Conservation (phyloP, 2,888 invertebrate species). For the Ceramica pisi region DNA sequence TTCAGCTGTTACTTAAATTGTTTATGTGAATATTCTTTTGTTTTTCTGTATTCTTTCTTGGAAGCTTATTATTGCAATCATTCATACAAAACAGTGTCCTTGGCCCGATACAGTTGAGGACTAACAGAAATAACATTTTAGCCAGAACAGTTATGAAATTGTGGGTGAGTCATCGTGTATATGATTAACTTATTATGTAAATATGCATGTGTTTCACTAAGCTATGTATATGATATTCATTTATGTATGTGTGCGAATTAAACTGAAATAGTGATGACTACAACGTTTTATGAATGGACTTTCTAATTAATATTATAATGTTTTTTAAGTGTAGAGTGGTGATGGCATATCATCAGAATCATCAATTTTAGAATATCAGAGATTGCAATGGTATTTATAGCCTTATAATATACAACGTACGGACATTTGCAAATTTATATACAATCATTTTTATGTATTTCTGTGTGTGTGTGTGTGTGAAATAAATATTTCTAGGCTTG, state of each 20-base stretch:
- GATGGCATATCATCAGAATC: not conserved
- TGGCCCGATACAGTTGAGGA: conserved; percentile 51
- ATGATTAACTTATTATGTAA: conserved; percentile 37
- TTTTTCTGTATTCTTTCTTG: conserved; percentile 13
- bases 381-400: too few species aligned
- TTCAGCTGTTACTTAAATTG: conserved; percentile 10
- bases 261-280: not conserved
- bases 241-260: not conserved
- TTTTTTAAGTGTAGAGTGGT: not conserved
- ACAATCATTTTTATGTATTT: too few species aligned
- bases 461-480: too few species aligned
- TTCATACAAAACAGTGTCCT: conserved; percentile 44
- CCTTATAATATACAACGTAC: too few species aligned
- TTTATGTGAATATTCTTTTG: conserved; percentile 16
- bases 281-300: conserved; percentile 3
- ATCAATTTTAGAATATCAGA: not conserved
- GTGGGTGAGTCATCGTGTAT: conserved; percentile 46
- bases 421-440: too few species aligned
- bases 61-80: conserved; percentile 8
- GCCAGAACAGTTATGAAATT: conserved; percentile 53
- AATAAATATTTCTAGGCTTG: not conserved
- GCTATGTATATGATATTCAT: not conserved
- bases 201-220: conserved; percentile 12
- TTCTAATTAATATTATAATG: conserved; percentile 2
- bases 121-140: conserved; percentile 27